Base-by-base conservation (phyloP, 1,140 invertebrate species). In the Bombus confusus region DNA sequence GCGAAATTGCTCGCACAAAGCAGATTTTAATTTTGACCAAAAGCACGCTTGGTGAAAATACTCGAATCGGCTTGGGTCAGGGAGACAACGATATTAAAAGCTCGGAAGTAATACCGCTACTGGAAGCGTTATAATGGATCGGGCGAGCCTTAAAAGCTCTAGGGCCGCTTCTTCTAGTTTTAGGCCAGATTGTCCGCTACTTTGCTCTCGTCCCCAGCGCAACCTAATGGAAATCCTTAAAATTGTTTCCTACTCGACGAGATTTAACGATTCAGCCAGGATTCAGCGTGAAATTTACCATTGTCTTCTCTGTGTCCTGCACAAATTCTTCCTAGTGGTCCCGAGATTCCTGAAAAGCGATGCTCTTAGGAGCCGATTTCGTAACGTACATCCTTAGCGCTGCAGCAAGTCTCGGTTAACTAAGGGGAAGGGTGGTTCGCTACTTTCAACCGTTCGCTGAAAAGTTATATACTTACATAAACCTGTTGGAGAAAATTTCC, bases 81-180 rank as follows among this genome's bases (percentile, higher is more conserved):
- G 41, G 43, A 57, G 41, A 81, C 83, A 81, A 85, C 80, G 83
- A 85, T 80, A 85, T 85, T 85, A 85, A 85, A 85, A 81, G 77
- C 78, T 47, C 52, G 69, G 69, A 43, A 74, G 78, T 85, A 85
- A 85, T 85, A 81, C 78, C 78, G 59, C 57, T 39, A 80, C 41
- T 39, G 28, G 59, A 25, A 81, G 78, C 78, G 74, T 81, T 74
- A 85, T 80, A 85, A 80, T 80, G 76, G 71, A 74, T 81, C 59
- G 59, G 43, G 78, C 59, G 34, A 43, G 34, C 69, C 83, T 73
- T 73, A 41, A 85, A 85, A 80, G 69, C 76, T 5, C 41, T 10
- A 37, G 57, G 34, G 31, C 39, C n/a, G 78, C 59, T 80, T 47
- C 71, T 72, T 77, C 31, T 37, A 72, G 83, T 77, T 84, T 43